phyloP scores from a whole-genome alignment of 2,113 vertebrate species.

The Chaenogobius annularis region DNA sequence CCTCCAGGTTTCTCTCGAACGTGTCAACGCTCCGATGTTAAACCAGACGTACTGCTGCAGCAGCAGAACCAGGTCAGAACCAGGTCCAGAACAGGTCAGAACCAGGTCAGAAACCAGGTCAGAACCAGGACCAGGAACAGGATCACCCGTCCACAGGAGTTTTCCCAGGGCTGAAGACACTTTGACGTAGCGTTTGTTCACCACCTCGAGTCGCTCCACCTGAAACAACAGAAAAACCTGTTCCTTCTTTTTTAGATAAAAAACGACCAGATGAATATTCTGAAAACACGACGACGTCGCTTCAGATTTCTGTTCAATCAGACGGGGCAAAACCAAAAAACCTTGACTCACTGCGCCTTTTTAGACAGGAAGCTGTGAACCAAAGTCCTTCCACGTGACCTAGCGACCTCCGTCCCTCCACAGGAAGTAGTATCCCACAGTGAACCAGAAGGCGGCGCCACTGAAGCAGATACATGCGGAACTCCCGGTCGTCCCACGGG shows the following conservation, averaged over 20 bases:
- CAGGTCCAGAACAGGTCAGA: neutral
- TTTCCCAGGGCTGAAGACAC: conserved; percentile 66
- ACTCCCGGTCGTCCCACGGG: conserved; percentile 82
- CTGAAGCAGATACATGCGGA: conserved; percentile 62
- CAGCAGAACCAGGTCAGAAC: neutral
- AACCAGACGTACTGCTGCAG: conserved; percentile 77
- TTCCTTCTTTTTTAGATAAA: no score
- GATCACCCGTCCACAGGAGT: neutral
- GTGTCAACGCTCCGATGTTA: conserved; percentile 79
- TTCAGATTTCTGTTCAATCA: no score
- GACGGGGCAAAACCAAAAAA: no score
- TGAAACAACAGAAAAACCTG: conserved; percentile 25
- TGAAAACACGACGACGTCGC: no score
- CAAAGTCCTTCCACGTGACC: conserved; percentile 84
- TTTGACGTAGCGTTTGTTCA: conserved; percentile 81
- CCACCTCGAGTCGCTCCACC: conserved; percentile 80
- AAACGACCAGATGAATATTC: no score
- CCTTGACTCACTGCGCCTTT: conserved; percentile 78
- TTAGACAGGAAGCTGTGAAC: conserved; percentile 75
- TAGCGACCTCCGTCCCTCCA: conserved; percentile 74
- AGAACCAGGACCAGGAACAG: neutral
- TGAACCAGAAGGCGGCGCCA: neutral
- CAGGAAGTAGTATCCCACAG: conserved; percentile 49
- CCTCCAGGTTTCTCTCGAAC: conserved; percentile 81
- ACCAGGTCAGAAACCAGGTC: neutral